These are phyloP conservation scores for Meliscaeva auricollis DNA, from an alignment of 2,888 invertebrate species.

Conservation along the genomic window DNA sequence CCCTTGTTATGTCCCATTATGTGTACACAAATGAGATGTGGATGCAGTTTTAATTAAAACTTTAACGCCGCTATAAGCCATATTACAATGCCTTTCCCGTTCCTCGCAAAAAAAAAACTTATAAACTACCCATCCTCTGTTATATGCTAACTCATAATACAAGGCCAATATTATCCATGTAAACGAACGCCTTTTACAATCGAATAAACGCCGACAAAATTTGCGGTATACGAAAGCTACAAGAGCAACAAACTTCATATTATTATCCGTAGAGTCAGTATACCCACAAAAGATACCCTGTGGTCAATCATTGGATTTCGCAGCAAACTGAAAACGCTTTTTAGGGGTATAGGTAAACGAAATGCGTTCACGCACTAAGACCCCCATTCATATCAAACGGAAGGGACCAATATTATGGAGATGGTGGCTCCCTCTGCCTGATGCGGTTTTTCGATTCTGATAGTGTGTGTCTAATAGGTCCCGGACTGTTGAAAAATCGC, in stretches of 20 bases:
- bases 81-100: not conserved
- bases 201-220: conserved; percentile 53
- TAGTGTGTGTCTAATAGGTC: conserved; percentile 25
- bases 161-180: conserved; percentile 35
- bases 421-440: not conserved
- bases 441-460: conserved; percentile 14
- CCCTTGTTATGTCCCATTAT: conserved; percentile 52
- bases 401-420: conserved; percentile 22
- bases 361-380: conserved; percentile 16
- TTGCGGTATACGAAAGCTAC: conserved; percentile 30
- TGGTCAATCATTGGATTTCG: conserved; percentile 35
- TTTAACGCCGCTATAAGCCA: conserved; percentile 38
- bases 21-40: conserved; percentile 57
- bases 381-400: not conserved
- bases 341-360: not conserved
- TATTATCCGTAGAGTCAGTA: conserved; percentile 23
- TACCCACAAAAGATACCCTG: conserved; percentile 45
- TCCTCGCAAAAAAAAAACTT: not conserved
- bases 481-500: conserved; percentile 7
- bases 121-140: not conserved
- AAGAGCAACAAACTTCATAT: conserved; percentile 32
- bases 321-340: conserved; percentile 1
- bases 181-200: conserved; percentile 47
- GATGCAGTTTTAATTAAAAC: conserved; percentile 73
- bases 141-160: not conserved